Conservation (phyloP, 2,888 invertebrate genomes). For the Leptopilina syphax region DNA sequence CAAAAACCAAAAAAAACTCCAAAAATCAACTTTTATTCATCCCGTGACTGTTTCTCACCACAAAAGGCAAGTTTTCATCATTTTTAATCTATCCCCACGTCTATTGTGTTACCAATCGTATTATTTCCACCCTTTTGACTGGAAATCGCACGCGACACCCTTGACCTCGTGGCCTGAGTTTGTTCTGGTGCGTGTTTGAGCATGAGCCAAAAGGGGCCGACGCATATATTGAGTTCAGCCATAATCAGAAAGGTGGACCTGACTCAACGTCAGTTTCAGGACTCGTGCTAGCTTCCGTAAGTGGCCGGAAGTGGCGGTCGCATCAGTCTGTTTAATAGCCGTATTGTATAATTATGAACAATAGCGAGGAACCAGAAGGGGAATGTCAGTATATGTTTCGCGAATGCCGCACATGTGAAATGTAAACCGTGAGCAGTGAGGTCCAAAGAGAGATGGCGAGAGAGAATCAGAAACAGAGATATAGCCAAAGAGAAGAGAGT, state of each 20-base stretch:
- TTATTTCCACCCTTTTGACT: slow-evolving; percentile 20
- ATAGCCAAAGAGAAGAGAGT: slow-evolving; percentile 20
- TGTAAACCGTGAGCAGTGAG: slow-evolving; percentile 49
- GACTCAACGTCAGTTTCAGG: slow-evolving; percentile 43
- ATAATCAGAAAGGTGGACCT: slow-evolving; percentile 41
- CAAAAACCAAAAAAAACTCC: no score
- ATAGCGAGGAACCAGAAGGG: slow-evolving; percentile 63
- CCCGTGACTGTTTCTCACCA: background rate
- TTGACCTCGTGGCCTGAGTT: slow-evolving; percentile 29
- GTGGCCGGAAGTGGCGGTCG: slow-evolving; percentile 74
- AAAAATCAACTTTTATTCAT: background rate
- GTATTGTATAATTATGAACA: slow-evolving; percentile 77
- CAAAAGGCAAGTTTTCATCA: slow-evolving; percentile 7
- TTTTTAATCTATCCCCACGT: background rate
- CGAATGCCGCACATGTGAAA: slow-evolving; percentile 51
- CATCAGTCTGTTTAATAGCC: slow-evolving; percentile 77
- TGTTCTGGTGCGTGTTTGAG: slow-evolving; percentile 26
- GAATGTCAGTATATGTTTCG: slow-evolving; percentile 45
- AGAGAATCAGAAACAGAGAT: slow-evolving; percentile 42
- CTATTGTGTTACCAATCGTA: background rate
- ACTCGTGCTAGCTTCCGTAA: slow-evolving; percentile 70
- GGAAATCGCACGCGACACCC: slow-evolving; percentile 37
- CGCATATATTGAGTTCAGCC: background rate
- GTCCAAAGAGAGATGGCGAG: slow-evolving; percentile 61
- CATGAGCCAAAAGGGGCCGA: background rate